These are phyloP conservation scores for Globodera ellingtonae DNA, from an alignment of 1,140 invertebrate species.

Conservation along the genomic window DNA sequence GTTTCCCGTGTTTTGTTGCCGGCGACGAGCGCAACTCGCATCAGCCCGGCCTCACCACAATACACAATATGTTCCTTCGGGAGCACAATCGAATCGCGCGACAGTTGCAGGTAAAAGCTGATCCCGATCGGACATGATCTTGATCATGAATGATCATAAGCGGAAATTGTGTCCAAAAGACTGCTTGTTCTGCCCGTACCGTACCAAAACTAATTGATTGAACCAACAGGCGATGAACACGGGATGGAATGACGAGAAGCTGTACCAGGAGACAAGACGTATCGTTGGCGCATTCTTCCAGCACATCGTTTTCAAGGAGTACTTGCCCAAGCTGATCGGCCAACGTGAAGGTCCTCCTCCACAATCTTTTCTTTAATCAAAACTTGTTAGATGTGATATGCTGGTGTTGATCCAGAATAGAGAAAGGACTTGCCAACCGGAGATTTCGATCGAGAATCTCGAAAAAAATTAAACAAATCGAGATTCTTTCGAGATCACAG, in stretches of 20 bases:
- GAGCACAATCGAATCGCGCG: slow-evolving; percentile 81
- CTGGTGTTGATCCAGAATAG: too few species aligned
- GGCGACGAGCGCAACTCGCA: slow-evolving; percentile 92
- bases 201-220: too few species aligned
- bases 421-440: too few species aligned
- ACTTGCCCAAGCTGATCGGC: slow-evolving; percentile 79
- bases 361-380: too few species aligned
- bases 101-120: slow-evolving; percentile 69
- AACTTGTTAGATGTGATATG: too few species aligned
- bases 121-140: too few species aligned
- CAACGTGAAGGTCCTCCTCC: slow-evolving; percentile 75
- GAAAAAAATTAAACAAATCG: too few species aligned
- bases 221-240: slow-evolving; percentile 65
- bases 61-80: slow-evolving; percentile 73
- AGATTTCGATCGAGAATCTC: neutral
- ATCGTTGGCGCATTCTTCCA: slow-evolving; percentile 84
- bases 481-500: too few species aligned
- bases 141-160: too few species aligned
- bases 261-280: slow-evolving; percentile 74
- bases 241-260: slow-evolving; percentile 66
- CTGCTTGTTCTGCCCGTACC: too few species aligned
- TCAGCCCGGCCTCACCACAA: slow-evolving; percentile 76
- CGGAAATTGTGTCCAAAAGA: too few species aligned
- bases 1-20: slow-evolving; percentile 66
- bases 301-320: slow-evolving; percentile 84